Percentiles rank a stretch among this genome's conserved stretches.
These are phyloP conservation scores for Xiphias gladius DNA, from an alignment of 2,113 vertebrate genomes.

Conservation along the genomic window DNA sequence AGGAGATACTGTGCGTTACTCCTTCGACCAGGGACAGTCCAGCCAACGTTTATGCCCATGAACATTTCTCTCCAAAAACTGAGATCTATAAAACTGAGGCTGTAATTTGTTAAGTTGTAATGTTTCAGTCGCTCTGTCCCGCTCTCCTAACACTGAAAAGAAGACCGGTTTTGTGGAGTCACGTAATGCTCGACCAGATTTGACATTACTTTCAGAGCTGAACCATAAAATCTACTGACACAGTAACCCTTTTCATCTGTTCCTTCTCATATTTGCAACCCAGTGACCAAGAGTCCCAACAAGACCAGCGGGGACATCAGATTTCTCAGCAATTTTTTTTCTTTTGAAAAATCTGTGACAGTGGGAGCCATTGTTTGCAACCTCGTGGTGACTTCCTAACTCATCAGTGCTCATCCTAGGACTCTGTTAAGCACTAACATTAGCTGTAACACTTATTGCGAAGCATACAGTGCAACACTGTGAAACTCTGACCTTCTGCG, in stretches of 20 bases:
- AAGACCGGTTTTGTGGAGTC: neutral
- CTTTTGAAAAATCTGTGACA: no score
- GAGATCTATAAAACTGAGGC: neutral
- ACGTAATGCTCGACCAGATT: slow-evolving; percentile 31
- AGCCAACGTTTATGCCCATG: neutral
- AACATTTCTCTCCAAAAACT: neutral
- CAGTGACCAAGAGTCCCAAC: neutral
- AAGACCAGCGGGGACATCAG: neutral
- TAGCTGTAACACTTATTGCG: slow-evolving; percentile 2
- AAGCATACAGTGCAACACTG: neutral
- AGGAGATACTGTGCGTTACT: neutral
- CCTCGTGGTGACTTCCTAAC: neutral
- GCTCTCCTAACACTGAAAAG: slow-evolving; percentile 23
- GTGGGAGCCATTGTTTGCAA: neutral
- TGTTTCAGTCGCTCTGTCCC: neutral
- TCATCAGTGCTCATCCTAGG: neutral
- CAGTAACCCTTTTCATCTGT: slow-evolving; percentile 27
- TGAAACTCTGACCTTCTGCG: slow-evolving; percentile 20
- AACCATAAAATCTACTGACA: slow-evolving; percentile 46
- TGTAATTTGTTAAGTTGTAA: slow-evolving; percentile 22
- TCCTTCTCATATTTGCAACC: slow-evolving; percentile 20
- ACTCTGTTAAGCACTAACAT: neutral
- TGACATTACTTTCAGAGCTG: slow-evolving; percentile 35
- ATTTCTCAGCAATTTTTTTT: no score
- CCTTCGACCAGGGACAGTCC: neutral